Evolutionary conservation across 2,797 vertebrate genomes (phyloP).

Genomic region (Decapterus maruadsi): DNA sequence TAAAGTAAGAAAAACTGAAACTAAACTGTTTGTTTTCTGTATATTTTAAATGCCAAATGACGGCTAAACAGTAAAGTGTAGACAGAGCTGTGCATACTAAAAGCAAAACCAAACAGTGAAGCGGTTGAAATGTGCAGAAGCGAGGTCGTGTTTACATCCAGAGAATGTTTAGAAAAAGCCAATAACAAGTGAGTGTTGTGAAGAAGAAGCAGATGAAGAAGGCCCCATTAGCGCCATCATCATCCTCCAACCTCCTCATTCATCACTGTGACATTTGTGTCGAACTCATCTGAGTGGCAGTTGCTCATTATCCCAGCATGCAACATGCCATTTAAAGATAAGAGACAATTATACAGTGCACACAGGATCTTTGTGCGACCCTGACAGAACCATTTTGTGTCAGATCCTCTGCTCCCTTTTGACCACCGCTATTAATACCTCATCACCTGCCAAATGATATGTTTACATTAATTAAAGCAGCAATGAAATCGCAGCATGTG

Average conservation of each 20-base stretch:
- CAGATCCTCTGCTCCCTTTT: constrained; percentile 34
- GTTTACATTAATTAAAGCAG: constrained; percentile 70
- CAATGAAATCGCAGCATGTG: constrained; percentile 15
- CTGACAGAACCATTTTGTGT: constrained; percentile 36
- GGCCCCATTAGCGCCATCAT: constrained; percentile 39
- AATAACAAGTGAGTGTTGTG: not conserved
- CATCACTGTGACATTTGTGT: constrained; percentile 61
- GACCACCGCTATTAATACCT: constrained; percentile 61
- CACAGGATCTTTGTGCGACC: constrained; percentile 41
- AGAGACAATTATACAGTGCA: constrained; percentile 56
- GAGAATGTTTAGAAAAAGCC: constrained; percentile 19
- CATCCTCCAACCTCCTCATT: constrained; percentile 42
- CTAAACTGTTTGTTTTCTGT: not conserved
- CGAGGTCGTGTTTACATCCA: constrained; percentile 2
- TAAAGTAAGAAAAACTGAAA: not conserved
- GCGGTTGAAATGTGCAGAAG: not conserved
- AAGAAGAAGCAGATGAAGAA: not conserved
- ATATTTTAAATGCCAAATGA: not conserved
- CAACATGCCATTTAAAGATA: constrained; percentile 66
- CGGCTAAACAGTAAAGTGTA: not conserved
- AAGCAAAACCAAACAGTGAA: constrained; percentile 1
- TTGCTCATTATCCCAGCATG: constrained; percentile 66
- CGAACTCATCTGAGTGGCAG: constrained; percentile 57
- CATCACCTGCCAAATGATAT: constrained; percentile 66
- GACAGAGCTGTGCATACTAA: not conserved